Conservation (phyloP, 1,140 invertebrate species). For the Protaetia brevitarsis region DNA sequence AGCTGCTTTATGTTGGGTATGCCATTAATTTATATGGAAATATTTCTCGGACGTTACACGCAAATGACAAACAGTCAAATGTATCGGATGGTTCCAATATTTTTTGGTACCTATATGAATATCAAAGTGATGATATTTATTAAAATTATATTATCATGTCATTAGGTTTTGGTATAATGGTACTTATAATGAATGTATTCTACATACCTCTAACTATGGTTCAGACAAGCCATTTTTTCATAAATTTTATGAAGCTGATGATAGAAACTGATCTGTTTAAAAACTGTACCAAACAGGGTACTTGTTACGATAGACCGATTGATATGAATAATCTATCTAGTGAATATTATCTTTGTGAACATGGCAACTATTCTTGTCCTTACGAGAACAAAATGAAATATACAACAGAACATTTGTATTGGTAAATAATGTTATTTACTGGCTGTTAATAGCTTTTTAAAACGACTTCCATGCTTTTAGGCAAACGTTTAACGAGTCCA, state of each 20-base stretch:
- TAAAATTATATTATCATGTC: background rate
- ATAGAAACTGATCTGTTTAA: conserved; percentile 9
- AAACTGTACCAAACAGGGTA: conserved; percentile 17
- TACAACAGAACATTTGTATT: conserved; percentile 9
- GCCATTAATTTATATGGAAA: conserved; percentile 31
- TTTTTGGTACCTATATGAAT: conserved; percentile 25
- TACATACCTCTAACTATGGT: conserved; percentile 24
- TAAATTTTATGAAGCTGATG: conserved; percentile 19
- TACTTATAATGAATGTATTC: conserved; percentile 23
- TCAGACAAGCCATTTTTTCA: conserved; percentile 18
- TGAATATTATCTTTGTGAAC: background rate
- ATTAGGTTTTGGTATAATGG: conserved; percentile 23
- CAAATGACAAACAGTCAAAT: conserved; percentile 30
- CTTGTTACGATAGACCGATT: background rate
- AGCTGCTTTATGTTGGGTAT: conserved; percentile 25
- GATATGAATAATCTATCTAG: background rate
- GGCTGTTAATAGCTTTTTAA: too few species aligned
- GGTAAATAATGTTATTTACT: background rate
- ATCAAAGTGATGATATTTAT: background rate
- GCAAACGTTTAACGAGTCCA: conserved; percentile 6
- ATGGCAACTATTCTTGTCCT: background rate
- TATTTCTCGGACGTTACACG: conserved; percentile 30
- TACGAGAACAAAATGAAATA: background rate
- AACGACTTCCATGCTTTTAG: background rate
- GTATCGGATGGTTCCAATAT: conserved; percentile 31